Evolutionary conservation across 1,140 invertebrate species (phyloP), one percentile per base, ranked within the genome.

Genomic region (Bombyx mandarina): DNA sequence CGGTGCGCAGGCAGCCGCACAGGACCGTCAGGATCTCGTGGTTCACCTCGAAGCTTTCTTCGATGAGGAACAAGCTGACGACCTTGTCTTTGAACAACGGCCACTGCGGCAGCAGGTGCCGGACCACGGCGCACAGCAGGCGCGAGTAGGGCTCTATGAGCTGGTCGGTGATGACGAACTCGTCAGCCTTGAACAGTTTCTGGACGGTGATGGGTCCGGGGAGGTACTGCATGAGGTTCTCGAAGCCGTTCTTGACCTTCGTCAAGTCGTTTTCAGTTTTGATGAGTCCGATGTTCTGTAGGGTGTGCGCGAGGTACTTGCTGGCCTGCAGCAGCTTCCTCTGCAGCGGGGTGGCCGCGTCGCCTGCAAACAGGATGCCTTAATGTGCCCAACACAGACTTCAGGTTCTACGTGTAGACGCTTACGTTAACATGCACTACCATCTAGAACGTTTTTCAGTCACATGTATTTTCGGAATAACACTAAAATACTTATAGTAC

Each of bases 161-260:
- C 0, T 62, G 54, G 0, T 46, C 43, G 3, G 58, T 51, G 3
- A 82, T 12, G 0, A 71, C n/a, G 6, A 56, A 62, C 0, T 61
- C 58, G 8, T 88, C 83, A 5, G 58, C 43, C 12, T 62, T 58
- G 42, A 55, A 63, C 1, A 93, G 77, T 69, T 91, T 92, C 68
- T 93, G 91, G 10, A 90, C 80, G 0, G 92, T 93, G 42, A 91
- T 57, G 2, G 90, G 90, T 0, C 92, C 91, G 1, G 93, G 93
- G 22, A 94, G 82, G 57, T 76, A 73, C 18, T 67, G 51, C 4
- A 65, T 47, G 9, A 90, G 9, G 1, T 51, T 67, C 2, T 54
- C 48, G 7, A 83, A 56, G 12, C 73, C 65, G 62, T 53, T 60
- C 62, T 71, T 69, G 12, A 90, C 58, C 35, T 54, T 63, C 45